Evolutionary conservation across 2,113 vertebrate genomes (phyloP), one percentile per base, ranked within the genome.

Genomic region (Oryzias melastigma): DNA sequence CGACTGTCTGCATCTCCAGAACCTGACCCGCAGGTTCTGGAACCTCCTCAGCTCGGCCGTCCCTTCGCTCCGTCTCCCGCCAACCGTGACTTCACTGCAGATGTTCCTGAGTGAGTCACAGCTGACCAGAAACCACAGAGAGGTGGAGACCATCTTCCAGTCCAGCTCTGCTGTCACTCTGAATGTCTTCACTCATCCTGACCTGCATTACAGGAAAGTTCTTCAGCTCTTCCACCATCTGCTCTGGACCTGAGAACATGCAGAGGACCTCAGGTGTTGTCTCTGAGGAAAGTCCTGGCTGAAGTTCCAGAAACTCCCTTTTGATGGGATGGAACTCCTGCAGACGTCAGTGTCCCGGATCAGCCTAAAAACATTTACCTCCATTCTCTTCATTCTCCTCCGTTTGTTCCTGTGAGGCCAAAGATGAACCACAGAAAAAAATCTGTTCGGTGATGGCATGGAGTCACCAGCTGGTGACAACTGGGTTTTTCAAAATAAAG

Each of bases 41-140:
- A 62, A 50, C 58, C 69, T 65, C 53, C 49, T 60, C 6, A 47
- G 71, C 53, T 58, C 53, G 4, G 47, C 42, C 53, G 71, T 78
- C 77, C 56, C 46, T 49, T 17, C 0, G 14, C 45, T 22, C 43
- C 0, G 1, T 49, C 56, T 62, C n/a, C n/a, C 20, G 50, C 77
- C 44, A 4, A 62, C 20, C 49, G 63, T 86, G 77, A 86, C 81
- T 61, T 88, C 81, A 83, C 66, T 48, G 62, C 79, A 87, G 85
- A 85, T 89, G 82, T 78, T 80, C 24, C 64, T 67, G 45, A 14
- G 6, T 17, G 43, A 56, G 61, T 64, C 74, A 45, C 62, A 67
- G 35, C 49, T 24, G 2, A 69, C 75, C 77, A 2, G 15, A 54
- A 74, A 5, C 67, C 47, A 29, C 65, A 66, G 61, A 70, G 54